These are phyloP conservation scores for Xerus rutilus DNA, from an alignment of 2,797 vertebrate genomes.

Conservation along the genomic window DNA sequence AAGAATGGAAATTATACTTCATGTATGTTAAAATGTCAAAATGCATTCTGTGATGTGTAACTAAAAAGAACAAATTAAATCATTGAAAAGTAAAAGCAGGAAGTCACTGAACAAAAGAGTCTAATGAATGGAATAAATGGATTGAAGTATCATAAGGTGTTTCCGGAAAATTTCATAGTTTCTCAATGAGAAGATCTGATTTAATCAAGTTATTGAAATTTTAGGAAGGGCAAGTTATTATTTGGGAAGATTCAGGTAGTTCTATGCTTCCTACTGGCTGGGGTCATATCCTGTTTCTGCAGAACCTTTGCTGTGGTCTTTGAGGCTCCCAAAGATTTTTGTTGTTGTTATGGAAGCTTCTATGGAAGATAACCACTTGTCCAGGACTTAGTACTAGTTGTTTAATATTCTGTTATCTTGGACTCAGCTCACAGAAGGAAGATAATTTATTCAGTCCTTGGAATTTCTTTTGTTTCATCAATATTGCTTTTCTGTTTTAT, in stretches of 20 bases:
- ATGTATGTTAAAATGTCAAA: no score
- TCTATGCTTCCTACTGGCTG: not conserved
- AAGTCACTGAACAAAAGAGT: not conserved
- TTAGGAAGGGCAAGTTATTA: not conserved
- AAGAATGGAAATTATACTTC: no score
- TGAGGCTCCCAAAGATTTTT: not conserved
- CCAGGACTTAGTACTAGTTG: not conserved
- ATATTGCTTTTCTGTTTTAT: not conserved
- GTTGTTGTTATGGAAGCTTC: not conserved
- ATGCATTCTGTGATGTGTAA: no score
- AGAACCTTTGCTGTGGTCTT: constrained; percentile 7
- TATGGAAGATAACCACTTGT: not conserved
- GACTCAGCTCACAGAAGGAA: no score
- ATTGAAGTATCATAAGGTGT: not conserved
- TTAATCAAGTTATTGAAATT: constrained; percentile 38
- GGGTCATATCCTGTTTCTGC: not conserved
- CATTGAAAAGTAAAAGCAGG: constrained; percentile 7
- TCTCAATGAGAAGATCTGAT: not conserved
- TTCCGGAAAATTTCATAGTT: constrained; percentile 21
- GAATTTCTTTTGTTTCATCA: not conserved
- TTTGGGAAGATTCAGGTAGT: not conserved
- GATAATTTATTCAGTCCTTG: not conserved
- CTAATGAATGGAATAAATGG: not conserved
- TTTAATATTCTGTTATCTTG: not conserved
- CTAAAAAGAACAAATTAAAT: not conserved